Conservation (phyloP, 2,888 invertebrate species). For the Alloscopus bannaensis region DNA sequence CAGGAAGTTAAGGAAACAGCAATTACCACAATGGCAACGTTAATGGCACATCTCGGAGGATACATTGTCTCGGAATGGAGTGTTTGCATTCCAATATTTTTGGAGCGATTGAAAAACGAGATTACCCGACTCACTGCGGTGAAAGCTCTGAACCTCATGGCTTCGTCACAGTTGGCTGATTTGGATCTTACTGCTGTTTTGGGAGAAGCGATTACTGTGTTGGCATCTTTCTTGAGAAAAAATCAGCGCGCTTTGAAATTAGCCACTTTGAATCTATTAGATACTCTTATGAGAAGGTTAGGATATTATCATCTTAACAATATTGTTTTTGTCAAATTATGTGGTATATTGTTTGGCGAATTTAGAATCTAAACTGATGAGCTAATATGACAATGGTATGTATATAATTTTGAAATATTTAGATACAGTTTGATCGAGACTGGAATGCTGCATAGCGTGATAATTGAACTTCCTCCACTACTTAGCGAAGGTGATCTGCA, state of each 20-base stretch:
- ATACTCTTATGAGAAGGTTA: constrained; percentile 83
- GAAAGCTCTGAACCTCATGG: constrained; percentile 95
- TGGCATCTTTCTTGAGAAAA: constrained; percentile 96
- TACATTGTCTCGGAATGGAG: constrained; percentile 81
- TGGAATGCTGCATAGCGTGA: constrained; percentile 67
- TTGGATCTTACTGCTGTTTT: constrained; percentile 75
- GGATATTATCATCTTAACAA: constrained; percentile 1
- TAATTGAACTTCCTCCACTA: constrained; percentile 86
- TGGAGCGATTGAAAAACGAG: constrained; percentile 96
- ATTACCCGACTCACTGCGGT: constrained; percentile 97
- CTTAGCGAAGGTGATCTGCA: constrained; percentile 96
- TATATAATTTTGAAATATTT: background rate
- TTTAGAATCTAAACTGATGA: too few relatives aligned
- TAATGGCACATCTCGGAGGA: constrained; percentile 90
- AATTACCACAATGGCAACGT: constrained; percentile 97
- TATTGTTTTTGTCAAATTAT: constrained; percentile 11
- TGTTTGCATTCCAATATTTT: constrained; percentile 93
- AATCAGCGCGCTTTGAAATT: constrained; percentile 96
- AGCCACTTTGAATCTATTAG: constrained; percentile 90
- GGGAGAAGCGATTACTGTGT: constrained; percentile 91
- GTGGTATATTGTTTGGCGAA: too few relatives aligned
- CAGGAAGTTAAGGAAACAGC: constrained; percentile 99
- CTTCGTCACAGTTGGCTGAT: constrained; percentile 85
- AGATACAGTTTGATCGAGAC: constrained; percentile 70
- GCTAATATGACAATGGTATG: background rate